These are phyloP conservation scores for Cuniculus paca DNA, from an alignment of 2,797 vertebrate genomes.

Conservation along the genomic window DNA sequence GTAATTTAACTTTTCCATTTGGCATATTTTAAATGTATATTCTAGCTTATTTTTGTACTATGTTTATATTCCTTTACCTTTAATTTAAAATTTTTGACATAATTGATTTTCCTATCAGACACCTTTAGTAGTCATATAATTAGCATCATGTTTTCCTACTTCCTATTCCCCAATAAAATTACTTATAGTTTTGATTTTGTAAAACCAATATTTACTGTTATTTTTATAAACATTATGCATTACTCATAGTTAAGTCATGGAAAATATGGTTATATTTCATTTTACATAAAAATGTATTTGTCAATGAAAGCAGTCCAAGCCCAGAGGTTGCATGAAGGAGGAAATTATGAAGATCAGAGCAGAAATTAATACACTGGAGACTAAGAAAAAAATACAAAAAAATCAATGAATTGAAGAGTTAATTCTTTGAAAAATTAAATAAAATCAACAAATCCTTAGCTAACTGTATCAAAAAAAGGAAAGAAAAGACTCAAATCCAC, in stretches of 20 bases:
- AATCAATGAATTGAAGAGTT: no score
- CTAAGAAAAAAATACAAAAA: no score
- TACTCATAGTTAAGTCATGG: conserved; percentile 1
- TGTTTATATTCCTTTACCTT: neutral
- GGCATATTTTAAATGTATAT: neutral
- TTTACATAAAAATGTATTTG: conserved; percentile 48
- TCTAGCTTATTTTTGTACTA: neutral
- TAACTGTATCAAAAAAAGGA: no score
- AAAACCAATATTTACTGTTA: neutral
- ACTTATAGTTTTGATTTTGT: neutral
- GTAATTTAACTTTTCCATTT: conserved; percentile 1
- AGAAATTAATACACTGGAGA: no score
- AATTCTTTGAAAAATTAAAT: no score
- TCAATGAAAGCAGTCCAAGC: no score
- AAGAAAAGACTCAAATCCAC: no score
- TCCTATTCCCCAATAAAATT: neutral
- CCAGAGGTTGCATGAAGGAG: no score
- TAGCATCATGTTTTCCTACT: neutral
- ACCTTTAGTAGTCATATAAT: neutral
- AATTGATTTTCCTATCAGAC: neutral
- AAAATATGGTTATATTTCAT: neutral
- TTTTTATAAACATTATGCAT: conserved; percentile 33
- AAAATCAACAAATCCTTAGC: no score
- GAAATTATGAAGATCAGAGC: no score
- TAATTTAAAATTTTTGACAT: conserved; percentile 10